Evolutionary conservation across 2,113 vertebrate genomes (phyloP), one percentile per base, ranked within the genome.

Genomic region (Sitta europaea): DNA sequence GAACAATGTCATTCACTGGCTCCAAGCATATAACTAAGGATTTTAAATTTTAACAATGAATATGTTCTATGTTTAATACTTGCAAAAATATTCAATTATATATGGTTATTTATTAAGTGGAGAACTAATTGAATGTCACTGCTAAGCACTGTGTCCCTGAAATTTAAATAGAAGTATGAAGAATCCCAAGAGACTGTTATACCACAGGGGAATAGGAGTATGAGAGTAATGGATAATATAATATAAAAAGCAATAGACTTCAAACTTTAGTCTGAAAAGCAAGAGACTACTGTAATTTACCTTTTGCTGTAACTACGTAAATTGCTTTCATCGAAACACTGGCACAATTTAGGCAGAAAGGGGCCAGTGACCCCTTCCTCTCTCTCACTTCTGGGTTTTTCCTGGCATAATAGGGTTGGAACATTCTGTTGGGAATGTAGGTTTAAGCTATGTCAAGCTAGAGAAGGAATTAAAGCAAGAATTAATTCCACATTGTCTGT

Each of bases 41-140:
- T 75, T 91, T 89, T 50, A 72, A 89, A 74, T 89, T 77, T 84
- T 81, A 89, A 75, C 86, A 91, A 45, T 81, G 13, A 78, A 28
- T 63, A 27, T 84, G 36, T 86, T 88, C 65, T 77, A 0, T 65
- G 55, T 67, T 95, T 91, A 91, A 92, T 68, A 40, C 65, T 84
- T 78, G 75, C 67, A 92, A 72, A 94, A 83, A 74, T 86, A 84
- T 33, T 94, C 48, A 81, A 92, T 95, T 95, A 91, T 61, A 68
- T 72, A 47, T 5, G 45, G 36, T 91, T 96, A 92, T 89, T 95
- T 96, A 81, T 91, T 84, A 94, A 96, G 85, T 82, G 42, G 85
- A 76, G 47, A 83, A 63, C 51, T 92, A 93, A 93, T 90, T 93
- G 75, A 91, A 88, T 80, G 88, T 73, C 67, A 73, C 40, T 85